Percentiles rank a stretch among this genome's conserved stretches.
phyloP scores from a whole-genome alignment of 2,888 invertebrate genomes.

The Archips xylosteana region DNA sequence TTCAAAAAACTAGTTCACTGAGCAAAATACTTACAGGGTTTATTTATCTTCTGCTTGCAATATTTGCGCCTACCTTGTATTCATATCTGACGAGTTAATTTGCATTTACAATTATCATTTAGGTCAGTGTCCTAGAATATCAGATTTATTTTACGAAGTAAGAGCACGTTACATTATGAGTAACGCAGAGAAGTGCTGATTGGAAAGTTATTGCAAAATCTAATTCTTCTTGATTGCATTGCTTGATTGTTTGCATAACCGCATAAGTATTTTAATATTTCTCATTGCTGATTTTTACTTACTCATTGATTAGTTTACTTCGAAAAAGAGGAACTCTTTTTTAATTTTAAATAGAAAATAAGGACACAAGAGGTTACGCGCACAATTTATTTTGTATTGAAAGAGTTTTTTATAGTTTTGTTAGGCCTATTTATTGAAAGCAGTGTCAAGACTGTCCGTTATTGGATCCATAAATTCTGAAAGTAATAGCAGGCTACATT shows the following conservation, averaged over 20 bases:
- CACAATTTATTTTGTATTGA: not conserved
- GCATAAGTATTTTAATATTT: not conserved
- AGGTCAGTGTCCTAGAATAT: slow-evolving; percentile 28
- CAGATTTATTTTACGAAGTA: slow-evolving; percentile 13
- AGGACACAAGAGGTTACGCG: not conserved
- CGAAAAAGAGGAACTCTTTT: no score
- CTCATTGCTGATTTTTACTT: not conserved
- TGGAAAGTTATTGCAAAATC: slow-evolving; percentile 31
- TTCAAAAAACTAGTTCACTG: slow-evolving; percentile 30
- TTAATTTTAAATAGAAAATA: not conserved
- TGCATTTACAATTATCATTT: slow-evolving; percentile 38
- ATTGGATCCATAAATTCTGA: not conserved
- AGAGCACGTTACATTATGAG: not conserved
- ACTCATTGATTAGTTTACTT: not conserved
- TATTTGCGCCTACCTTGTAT: slow-evolving; percentile 29
- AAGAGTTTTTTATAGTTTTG: not conserved
- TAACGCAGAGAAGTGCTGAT: slow-evolving; percentile 6
- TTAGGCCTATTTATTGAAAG: not conserved
- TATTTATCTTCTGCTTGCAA: slow-evolving; percentile 27
- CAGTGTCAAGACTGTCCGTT: not conserved
- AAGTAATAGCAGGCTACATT: slow-evolving; percentile 1
- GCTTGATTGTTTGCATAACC: not conserved
- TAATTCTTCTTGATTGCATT: slow-evolving; percentile 29
- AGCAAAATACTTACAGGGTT: slow-evolving; percentile 22
- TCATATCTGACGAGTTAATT: slow-evolving; percentile 34